Evolutionary conservation across 1,140 invertebrate species (phyloP).

Genomic region (Lethrus apterus): DNA sequence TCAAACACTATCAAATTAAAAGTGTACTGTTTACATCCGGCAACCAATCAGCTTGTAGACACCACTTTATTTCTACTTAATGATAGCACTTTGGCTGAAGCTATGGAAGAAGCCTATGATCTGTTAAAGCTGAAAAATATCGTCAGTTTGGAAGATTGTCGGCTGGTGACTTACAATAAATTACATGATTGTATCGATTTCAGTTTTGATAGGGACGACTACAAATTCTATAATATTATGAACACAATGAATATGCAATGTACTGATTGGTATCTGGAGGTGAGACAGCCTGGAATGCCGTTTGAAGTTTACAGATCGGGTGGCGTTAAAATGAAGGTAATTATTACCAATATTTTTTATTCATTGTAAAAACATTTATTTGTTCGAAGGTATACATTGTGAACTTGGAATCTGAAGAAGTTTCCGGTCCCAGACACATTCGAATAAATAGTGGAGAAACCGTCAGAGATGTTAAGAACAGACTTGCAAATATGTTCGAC

Average conservation of each 20-base stretch:
- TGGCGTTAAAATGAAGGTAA: constrained; percentile 58
- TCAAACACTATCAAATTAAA: constrained; percentile 56
- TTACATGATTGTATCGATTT: constrained; percentile 59
- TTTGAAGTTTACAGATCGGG: constrained; percentile 60
- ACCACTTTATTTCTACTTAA: constrained; percentile 47
- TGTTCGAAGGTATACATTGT: constrained; percentile 58
- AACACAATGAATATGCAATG: constrained; percentile 21
- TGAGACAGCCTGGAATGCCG: constrained; percentile 50
- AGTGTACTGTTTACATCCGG: constrained; percentile 57
- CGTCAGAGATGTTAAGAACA: constrained; percentile 53
- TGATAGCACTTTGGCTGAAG: constrained; percentile 51
- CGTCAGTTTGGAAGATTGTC: constrained; percentile 57
- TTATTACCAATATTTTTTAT: no score
- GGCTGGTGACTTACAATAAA: constrained; percentile 67
- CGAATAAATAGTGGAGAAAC: constrained; percentile 52
- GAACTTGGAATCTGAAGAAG: constrained; percentile 53
- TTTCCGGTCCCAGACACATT: constrained; percentile 55
- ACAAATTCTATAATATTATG: constrained; percentile 46
- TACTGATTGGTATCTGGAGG: constrained; percentile 62
- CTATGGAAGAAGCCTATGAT: constrained; percentile 52
- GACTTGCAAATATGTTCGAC: constrained; percentile 45
- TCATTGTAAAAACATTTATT: no score
- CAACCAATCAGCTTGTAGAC: constrained; percentile 46
- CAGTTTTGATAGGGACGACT: constrained; percentile 59
- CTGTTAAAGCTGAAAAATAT: constrained; percentile 52